Percentiles rank a stretch among this genome's conserved stretches.
phyloP scores from a whole-genome alignment of 2,113 vertebrate species.

The Trichechus manatus region DNA sequence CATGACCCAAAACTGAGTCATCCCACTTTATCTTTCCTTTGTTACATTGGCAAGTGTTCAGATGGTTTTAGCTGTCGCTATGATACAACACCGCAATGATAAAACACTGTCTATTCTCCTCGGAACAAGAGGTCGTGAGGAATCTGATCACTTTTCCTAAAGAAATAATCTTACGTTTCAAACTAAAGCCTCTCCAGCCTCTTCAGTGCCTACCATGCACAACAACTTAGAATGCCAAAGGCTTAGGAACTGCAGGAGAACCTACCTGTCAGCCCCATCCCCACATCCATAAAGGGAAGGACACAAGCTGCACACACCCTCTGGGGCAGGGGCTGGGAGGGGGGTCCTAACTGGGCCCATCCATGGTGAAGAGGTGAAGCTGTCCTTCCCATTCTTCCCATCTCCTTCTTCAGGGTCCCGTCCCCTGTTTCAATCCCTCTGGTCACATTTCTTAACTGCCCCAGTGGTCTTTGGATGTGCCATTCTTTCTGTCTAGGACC shows the following conservation, averaged over 20 bases:
- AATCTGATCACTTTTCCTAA: conserved; percentile 70
- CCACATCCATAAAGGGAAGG: fast-evolving
- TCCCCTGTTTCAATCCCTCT: not conserved
- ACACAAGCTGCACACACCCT: fast-evolving
- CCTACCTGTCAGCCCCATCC: not conserved
- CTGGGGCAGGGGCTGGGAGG: not conserved
- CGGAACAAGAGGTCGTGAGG: conserved; percentile 69
- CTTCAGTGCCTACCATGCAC: not conserved
- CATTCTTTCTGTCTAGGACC: too few species aligned
- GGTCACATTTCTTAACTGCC: not conserved
- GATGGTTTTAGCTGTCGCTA: conserved; percentile 14
- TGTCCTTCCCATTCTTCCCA: fast-evolving
- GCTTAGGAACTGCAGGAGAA: not conserved
- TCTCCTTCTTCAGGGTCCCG: too few species aligned
- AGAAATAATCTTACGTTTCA: conserved; percentile 76
- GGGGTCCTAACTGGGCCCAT: fast-evolving
- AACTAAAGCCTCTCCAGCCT: conserved; percentile 62
- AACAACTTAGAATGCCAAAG: not conserved
- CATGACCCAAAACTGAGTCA: conserved; percentile 75
- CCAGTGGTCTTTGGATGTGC: not conserved
- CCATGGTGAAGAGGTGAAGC: fast-evolving
- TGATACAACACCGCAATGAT: conserved; percentile 18
- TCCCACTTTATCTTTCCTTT: conserved; percentile 61
- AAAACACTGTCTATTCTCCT: conserved; percentile 70
- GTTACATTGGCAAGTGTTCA: conserved; percentile 35